phyloP scores from a whole-genome alignment of 2,888 invertebrate genomes.

The Ichneumon xanthorius region DNA sequence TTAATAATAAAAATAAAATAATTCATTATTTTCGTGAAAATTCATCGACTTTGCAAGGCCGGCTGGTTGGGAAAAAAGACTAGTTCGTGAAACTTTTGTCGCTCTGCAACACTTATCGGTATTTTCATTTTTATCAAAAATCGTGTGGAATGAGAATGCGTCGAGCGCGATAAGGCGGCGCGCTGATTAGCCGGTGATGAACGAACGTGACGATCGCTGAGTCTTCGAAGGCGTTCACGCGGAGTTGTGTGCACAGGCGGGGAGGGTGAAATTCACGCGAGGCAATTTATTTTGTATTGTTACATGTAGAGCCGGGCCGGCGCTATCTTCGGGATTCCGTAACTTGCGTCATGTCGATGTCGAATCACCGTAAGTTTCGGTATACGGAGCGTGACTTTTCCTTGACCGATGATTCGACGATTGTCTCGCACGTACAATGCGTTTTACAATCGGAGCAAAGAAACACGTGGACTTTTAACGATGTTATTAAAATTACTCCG shows the following conservation, averaged over 20 bases:
- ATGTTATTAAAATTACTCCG: too few relatives aligned
- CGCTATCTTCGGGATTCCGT: not conserved
- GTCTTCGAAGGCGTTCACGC: not conserved
- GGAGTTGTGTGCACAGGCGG: not conserved
- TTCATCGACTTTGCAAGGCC: too few relatives aligned
- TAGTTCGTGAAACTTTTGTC: too few relatives aligned
- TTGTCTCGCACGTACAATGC: too few relatives aligned
- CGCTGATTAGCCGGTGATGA: conserved; percentile 38
- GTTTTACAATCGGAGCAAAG: too few relatives aligned
- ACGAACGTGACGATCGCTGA: conserved; percentile 22
- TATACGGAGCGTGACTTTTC: conserved; percentile 10
- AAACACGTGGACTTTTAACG: too few relatives aligned
- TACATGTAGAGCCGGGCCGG: not conserved
- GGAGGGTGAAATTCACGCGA: not conserved
- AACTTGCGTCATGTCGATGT: too few relatives aligned
- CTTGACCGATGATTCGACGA: not conserved
- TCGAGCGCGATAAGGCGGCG: conserved; percentile 34
- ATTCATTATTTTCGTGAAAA: too few relatives aligned
- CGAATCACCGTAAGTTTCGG: not conserved
- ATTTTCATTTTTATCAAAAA: conserved; percentile 4
- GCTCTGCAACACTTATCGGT: not conserved
- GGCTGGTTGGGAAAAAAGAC: too few relatives aligned
- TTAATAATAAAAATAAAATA: too few relatives aligned
- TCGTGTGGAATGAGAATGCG: conserved; percentile 9
- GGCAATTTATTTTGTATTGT: not conserved